phyloP scores from a whole-genome alignment of 1,140 invertebrate species.

The Pogonus chalceus region DNA sequence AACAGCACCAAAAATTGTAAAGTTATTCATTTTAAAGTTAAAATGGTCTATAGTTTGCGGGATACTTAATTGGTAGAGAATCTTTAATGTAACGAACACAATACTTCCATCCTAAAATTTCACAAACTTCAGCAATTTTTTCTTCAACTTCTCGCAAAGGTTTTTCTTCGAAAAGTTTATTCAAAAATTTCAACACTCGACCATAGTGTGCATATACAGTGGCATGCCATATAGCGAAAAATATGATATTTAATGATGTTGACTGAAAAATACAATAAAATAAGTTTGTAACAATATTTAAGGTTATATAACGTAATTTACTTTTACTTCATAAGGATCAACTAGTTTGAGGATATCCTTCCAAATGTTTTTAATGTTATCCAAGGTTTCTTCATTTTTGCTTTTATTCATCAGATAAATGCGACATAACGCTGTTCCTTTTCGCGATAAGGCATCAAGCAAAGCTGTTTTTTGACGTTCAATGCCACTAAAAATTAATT shows the following conservation, averaged over 20 bases:
- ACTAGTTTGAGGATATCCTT: conserved; percentile 65
- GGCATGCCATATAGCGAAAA: conserved; percentile 73
- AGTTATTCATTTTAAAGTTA: conserved; percentile 16
- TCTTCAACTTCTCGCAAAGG: conserved; percentile 61
- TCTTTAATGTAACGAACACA: conserved; percentile 43
- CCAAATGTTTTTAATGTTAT: conserved; percentile 53
- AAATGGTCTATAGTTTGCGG: conserved; percentile 42
- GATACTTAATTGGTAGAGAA: conserved; percentile 53
- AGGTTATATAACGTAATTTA: conserved; percentile 28
- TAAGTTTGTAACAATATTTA: background rate
- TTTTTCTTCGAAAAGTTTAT: conserved; percentile 71
- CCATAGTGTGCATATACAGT: conserved; percentile 68
- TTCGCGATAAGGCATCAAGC: conserved; percentile 66
- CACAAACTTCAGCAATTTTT: conserved; percentile 54
- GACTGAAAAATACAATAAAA: conserved; percentile 17
- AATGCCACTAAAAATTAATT: conserved; percentile 50
- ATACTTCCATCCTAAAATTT: conserved; percentile 58
- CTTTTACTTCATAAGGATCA: conserved; percentile 69
- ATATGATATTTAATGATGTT: conserved; percentile 44
- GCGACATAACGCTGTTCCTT: conserved; percentile 62
- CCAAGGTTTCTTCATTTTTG: conserved; percentile 31
- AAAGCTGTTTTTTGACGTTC: conserved; percentile 70
- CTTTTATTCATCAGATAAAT: conserved; percentile 39
- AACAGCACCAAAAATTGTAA: too few species aligned
- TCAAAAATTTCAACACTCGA: conserved; percentile 63